Evolutionary conservation across 2,113 vertebrate species (phyloP).

Genomic region (Holacanthus passer): DNA sequence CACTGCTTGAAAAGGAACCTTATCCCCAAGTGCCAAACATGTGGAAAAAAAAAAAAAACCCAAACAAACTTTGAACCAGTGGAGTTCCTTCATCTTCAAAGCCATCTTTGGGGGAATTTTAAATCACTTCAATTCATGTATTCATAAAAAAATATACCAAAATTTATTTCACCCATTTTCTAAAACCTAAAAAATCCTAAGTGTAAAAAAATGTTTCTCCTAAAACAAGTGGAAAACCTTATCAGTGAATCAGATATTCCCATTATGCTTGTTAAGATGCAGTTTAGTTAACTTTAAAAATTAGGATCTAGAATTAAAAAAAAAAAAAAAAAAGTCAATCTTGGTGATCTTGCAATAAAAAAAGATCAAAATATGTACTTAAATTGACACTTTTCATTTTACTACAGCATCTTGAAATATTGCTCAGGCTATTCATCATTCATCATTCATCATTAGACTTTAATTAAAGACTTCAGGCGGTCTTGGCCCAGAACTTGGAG

Average conservation of each 20-base stretch:
- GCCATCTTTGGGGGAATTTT: neutral
- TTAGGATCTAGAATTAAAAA: neutral
- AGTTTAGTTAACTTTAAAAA: neutral
- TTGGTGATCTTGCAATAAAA: neutral
- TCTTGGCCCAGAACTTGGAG: slow-evolving; percentile 12
- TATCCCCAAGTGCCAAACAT: neutral
- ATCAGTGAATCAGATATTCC: neutral
- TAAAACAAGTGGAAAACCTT: neutral
- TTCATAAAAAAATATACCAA: neutral
- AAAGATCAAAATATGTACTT: neutral
- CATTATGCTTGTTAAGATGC: neutral
- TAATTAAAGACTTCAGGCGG: slow-evolving; percentile 50
- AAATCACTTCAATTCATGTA: slow-evolving; percentile 9
- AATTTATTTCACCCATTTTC: neutral
- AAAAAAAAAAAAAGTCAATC: no score
- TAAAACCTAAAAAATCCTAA: no score
- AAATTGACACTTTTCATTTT: neutral
- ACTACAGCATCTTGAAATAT: neutral
- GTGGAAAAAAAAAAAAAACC: neutral
- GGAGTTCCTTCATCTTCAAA: slow-evolving; percentile 30
- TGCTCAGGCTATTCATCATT: slow-evolving; percentile 4
- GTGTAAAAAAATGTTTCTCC: no score
- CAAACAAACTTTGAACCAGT: slow-evolving; percentile 24
- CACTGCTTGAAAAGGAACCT: neutral
- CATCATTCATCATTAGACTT: slow-evolving; percentile 32